Conservation (phyloP, 2,797 vertebrate genomes). For the Numenius phaeopus region DNA sequence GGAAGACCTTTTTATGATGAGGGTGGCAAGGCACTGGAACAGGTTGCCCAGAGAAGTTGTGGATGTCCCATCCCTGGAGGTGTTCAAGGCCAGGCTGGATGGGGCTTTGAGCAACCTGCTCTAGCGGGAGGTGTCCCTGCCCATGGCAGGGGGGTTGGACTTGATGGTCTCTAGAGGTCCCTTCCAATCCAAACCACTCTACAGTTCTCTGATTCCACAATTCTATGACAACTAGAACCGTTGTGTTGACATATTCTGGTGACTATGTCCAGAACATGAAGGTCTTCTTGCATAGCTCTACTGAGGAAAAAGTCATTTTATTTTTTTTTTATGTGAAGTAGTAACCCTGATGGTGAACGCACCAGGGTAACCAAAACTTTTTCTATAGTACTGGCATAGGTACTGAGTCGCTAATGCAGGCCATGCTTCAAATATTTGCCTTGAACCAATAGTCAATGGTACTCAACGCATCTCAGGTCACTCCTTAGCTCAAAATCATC, state of each 20-base stretch:
- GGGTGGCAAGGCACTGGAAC: not conserved
- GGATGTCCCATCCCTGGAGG: not conserved
- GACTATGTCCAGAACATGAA: not conserved
- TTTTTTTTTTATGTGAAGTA: not conserved
- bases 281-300: not conserved
- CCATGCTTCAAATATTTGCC: not conserved
- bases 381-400: not conserved
- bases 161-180: not conserved
- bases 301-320: not conserved
- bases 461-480: not conserved
- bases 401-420: not conserved
- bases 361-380: not conserved
- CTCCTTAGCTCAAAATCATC: not conserved
- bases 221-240: not conserved
- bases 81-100: not conserved
- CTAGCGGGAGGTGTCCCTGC: not conserved
- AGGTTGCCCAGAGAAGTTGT: not conserved
- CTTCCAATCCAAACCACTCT: not conserved
- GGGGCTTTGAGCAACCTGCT: not conserved
- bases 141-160: accelerated
- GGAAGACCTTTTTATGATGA: not conserved
- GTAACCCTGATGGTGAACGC: not conserved
- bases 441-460: not conserved
- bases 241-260: not conserved
- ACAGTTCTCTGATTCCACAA: not conserved